Base-by-base conservation (phyloP, 2,888 invertebrate genomes). In the Drosophila gaucha region DNA sequence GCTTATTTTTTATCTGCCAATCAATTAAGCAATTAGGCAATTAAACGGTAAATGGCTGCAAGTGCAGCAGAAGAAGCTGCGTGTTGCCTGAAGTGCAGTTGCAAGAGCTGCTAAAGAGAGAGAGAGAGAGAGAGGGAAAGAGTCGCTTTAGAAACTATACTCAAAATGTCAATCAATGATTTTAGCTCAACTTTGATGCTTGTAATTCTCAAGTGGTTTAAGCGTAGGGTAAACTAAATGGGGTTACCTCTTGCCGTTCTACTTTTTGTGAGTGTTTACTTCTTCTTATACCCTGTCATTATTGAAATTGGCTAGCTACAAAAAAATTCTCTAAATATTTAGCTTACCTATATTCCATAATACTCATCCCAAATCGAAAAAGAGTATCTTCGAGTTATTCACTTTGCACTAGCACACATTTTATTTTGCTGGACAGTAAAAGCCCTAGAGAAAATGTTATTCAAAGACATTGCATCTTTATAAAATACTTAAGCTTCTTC, bases 1-100 rank as follows among this genome's bases (percentile, higher is more conserved):
- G 14, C 20, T 50, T 31, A 10, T 18, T 24, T 28, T 55, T 58
- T 57, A 65, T 66, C 58, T 41, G 64, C 47, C 43, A 58, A 54
- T 49, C 78, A 72, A 69, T 60, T 54, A 44, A 56, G 57, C 63
- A 80, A 72, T 82, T 87, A 65, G 52, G 16, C 58, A 67, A 71
- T 56, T 59, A 65, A 56, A 26, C 14, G 51, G 28, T 22, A 14
- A 41, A 26, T 41, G 33, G 12, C 38, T 39, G 36, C 35, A 41
- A 51, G 55, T 74, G 47, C 43, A 28, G 24, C 30, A 20, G 24
- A 26, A 35, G 22, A 50, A 33, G n/a, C 28, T 24, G 14, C 14
- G 43, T 18, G 26, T 3, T 28, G 28, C 26, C 6, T 44, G 3
- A 20, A 46, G 20, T 66, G 51, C 64, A 70, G 14, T 9, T 49